Conservation (phyloP, 2,888 invertebrate species). For the Schrankia costaestrigalis region DNA sequence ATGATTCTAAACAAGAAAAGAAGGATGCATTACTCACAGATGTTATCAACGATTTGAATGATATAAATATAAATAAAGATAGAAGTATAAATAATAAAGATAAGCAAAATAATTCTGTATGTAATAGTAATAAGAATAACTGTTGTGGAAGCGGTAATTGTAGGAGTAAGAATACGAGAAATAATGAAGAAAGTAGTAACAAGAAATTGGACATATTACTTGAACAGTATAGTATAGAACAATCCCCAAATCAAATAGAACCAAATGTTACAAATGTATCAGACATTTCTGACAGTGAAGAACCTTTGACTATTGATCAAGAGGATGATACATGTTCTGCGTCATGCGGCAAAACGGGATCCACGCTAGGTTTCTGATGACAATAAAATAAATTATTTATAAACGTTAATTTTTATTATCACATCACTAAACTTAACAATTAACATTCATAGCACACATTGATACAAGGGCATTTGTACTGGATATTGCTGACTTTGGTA, state of each 20-base stretch:
- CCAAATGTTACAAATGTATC: constrained; percentile 14
- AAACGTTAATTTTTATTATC: constrained; percentile 24
- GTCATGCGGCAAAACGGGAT: constrained; percentile 54
- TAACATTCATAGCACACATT: constrained; percentile 2
- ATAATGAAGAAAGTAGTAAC: constrained; percentile 29
- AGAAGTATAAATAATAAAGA: constrained; percentile 25
- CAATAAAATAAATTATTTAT: constrained; percentile 15
- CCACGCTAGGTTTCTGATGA: constrained; percentile 31
- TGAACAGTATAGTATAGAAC: constrained; percentile 50
- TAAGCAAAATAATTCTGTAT: constrained; percentile 25
- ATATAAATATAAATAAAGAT: constrained; percentile 32
- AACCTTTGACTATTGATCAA: constrained; percentile 36
- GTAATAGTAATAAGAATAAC: constrained; percentile 27
- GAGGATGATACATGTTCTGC: constrained; percentile 61
- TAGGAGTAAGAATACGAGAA: constrained; percentile 24
- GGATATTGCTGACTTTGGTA: no score
- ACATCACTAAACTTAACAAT: constrained; percentile 27
- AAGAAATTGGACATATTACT: constrained; percentile 51
- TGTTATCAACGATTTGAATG: constrained; percentile 49
- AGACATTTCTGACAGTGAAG: constrained; percentile 38
- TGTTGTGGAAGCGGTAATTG: constrained; percentile 45
- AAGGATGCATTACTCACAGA: constrained; percentile 27
- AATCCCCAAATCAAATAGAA: constrained; percentile 18
- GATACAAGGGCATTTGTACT: no score
- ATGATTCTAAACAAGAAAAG: constrained; percentile 50